Percentiles rank a stretch among this genome's conserved stretches.
Conservation (phyloP, 2,797 vertebrate genomes). For the Lycodopsis pacificus region DNA sequence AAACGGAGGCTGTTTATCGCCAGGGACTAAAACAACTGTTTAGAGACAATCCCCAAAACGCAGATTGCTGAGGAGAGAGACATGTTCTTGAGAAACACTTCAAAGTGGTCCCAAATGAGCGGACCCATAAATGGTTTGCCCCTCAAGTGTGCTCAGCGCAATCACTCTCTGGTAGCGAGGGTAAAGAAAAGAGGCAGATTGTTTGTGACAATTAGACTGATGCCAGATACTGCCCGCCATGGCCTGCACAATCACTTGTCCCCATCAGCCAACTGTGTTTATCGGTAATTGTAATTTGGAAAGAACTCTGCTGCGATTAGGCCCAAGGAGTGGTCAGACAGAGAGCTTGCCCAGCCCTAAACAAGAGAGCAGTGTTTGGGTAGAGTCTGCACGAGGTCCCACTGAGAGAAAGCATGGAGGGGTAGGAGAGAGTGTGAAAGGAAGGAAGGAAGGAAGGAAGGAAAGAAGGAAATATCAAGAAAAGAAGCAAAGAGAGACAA, state of each 20-base stretch:
- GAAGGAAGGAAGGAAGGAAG: constrained; percentile 36
- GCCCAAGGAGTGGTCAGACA: constrained; percentile 79
- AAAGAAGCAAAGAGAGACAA: constrained; percentile 11
- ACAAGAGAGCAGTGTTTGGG: constrained; percentile 84
- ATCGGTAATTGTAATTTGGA: constrained; percentile 87
- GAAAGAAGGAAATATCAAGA: constrained; percentile 14
- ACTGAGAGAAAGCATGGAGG: constrained; percentile 57
- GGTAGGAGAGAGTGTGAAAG: constrained; percentile 41
- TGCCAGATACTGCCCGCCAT: constrained; percentile 84
- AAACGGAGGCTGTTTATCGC: constrained; percentile 69
- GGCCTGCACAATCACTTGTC: constrained; percentile 79
- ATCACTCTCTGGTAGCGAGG: constrained; percentile 67
- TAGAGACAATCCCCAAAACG: constrained; percentile 72
- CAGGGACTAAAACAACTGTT: constrained; percentile 71
- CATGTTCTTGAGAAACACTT: constrained; percentile 78
- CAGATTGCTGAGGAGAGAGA: constrained; percentile 55
- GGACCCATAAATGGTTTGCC: constrained; percentile 77
- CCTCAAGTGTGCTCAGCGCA: constrained; percentile 76
- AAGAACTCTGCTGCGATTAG: constrained; percentile 82
- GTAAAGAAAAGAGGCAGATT: constrained; percentile 79
- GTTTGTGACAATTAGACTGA: constrained; percentile 87
- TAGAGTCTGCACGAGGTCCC: constrained; percentile 80
- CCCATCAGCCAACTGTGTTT: constrained; percentile 84
- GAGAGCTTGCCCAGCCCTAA: constrained; percentile 81
- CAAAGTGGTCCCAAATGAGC: constrained; percentile 83